Evolutionary conservation across 2,797 vertebrate genomes (phyloP).

Genomic region (Galaxias olidus): DNA sequence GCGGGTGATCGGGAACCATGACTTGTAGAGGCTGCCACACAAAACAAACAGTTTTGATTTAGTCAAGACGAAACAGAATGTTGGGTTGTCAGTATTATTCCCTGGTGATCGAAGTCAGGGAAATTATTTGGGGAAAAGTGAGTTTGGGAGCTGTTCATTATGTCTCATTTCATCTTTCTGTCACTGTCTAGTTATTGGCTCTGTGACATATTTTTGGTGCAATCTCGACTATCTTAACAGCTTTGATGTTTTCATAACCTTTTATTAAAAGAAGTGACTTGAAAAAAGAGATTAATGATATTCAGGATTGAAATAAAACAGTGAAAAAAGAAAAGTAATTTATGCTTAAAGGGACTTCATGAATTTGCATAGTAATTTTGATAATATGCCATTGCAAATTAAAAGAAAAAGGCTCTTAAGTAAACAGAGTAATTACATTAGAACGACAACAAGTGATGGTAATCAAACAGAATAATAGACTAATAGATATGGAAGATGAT

Average conservation of each 20-base stretch:
- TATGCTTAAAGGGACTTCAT: not conserved
- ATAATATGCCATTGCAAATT: slow-evolving; percentile 22
- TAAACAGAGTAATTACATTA: slow-evolving; percentile 6
- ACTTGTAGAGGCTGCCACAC: slow-evolving; percentile 88
- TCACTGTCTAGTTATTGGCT: too few relatives aligned
- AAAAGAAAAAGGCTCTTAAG: slow-evolving; percentile 28
- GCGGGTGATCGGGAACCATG: slow-evolving; percentile 95
- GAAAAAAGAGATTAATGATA: not conserved
- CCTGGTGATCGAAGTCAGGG: too few relatives aligned
- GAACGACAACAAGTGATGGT: slow-evolving; percentile 20
- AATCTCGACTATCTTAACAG: too few relatives aligned
- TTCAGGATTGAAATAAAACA: not conserved
- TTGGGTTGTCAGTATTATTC: too few relatives aligned
- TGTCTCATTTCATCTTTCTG: too few relatives aligned
- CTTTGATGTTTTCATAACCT: not conserved
- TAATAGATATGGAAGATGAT: slow-evolving; percentile 16
- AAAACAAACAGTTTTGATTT: slow-evolving; percentile 17
- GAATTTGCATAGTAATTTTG: slow-evolving; percentile 19
- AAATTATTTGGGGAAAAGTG: too few relatives aligned
- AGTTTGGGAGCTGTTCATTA: too few relatives aligned
- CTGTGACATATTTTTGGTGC: too few relatives aligned
- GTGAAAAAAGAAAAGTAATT: slow-evolving; percentile 1
- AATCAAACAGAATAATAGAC: slow-evolving; percentile 33
- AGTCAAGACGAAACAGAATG: not conserved
- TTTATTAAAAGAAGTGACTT: slow-evolving; percentile 3